These are phyloP conservation scores for Zeuzera pyrina DNA, from an alignment of 2,888 invertebrate genomes.

Conservation along the genomic window DNA sequence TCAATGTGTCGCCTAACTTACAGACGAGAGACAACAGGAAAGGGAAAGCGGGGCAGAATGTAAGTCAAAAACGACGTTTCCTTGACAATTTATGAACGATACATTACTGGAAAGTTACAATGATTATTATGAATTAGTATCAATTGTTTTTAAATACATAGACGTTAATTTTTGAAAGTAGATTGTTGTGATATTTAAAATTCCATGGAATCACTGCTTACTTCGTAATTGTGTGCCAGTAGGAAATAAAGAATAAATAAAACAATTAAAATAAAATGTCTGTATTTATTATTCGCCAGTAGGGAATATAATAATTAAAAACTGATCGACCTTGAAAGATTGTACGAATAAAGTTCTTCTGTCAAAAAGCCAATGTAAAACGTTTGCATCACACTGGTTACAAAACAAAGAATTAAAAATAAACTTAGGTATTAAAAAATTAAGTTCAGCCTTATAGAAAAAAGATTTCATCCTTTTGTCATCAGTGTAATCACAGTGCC, in stretches of 20 bases:
- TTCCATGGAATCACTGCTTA: neutral
- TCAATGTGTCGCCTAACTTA: too few relatives aligned
- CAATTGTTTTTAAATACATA: too few relatives aligned
- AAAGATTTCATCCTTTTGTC: slow-evolving; percentile 65
- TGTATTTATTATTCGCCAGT: slow-evolving; percentile 65
- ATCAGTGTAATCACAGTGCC: slow-evolving; percentile 50
- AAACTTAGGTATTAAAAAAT: slow-evolving; percentile 66
- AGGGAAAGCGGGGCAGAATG: too few relatives aligned
- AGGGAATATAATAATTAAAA: slow-evolving; percentile 61
- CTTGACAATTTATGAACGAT: too few relatives aligned
- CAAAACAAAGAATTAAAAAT: slow-evolving; percentile 54
- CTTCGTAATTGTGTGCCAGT: neutral
- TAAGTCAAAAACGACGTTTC: too few relatives aligned
- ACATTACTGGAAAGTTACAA: too few relatives aligned
- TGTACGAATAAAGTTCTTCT: slow-evolving; percentile 58
- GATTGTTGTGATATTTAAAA: too few relatives aligned
- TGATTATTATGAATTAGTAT: too few relatives aligned
- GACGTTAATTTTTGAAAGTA: too few relatives aligned
- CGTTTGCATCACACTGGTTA: slow-evolving; percentile 61
- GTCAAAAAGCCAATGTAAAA: slow-evolving; percentile 50
- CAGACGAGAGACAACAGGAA: too few relatives aligned
- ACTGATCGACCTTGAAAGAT: slow-evolving; percentile 65
- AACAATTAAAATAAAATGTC: slow-evolving; percentile 46
- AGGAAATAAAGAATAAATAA: slow-evolving; percentile 22
- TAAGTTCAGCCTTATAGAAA: slow-evolving; percentile 70